These are phyloP conservation scores for Pyrochroa serraticornis DNA, from an alignment of 2,888 invertebrate genomes.

Conservation along the genomic window DNA sequence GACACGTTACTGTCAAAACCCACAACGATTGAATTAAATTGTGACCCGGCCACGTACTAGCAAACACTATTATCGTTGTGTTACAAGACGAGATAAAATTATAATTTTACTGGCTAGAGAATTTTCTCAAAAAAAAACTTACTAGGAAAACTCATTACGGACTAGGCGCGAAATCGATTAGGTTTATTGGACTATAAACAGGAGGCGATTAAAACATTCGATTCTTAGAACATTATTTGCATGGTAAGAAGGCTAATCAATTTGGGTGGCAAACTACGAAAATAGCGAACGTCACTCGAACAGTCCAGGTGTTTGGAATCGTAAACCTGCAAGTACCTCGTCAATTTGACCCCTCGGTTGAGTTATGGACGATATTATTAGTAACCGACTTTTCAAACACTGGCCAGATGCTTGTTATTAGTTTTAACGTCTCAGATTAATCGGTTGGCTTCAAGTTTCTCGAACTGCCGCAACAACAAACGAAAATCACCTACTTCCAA, in stretches of 20 bases:
- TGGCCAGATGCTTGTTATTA: conserved; percentile 20
- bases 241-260: conserved; percentile 20
- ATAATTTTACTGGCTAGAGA: not conserved
- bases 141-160: conserved; percentile 17
- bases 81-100: conserved; percentile 2
- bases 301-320: conserved; percentile 28
- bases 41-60: conserved; percentile 13
- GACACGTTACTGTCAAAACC: conserved; percentile 23
- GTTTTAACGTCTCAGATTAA: no score
- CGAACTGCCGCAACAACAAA: no score
- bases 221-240: conserved; percentile 28
- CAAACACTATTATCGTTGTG: conserved; percentile 11
- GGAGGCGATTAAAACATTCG: conserved; percentile 17
- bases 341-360: conserved; percentile 8
- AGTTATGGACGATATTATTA: conserved; percentile 24
- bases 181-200: conserved; percentile 22
- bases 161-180: conserved; percentile 19
- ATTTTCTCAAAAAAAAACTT: conserved; percentile 1
- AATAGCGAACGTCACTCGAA: conserved; percentile 15
- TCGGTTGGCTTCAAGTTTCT: no score
- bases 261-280: conserved; percentile 16
- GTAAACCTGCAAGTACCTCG: conserved; percentile 25
- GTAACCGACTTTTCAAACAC: conserved; percentile 24
- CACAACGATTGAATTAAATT: conserved; percentile 27
- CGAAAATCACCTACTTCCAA: no score